Percentiles rank a stretch among this genome's conserved stretches.
These are phyloP conservation scores for Eilema sororculum DNA, from an alignment of 2,888 invertebrate species.

Conservation along the genomic window DNA sequence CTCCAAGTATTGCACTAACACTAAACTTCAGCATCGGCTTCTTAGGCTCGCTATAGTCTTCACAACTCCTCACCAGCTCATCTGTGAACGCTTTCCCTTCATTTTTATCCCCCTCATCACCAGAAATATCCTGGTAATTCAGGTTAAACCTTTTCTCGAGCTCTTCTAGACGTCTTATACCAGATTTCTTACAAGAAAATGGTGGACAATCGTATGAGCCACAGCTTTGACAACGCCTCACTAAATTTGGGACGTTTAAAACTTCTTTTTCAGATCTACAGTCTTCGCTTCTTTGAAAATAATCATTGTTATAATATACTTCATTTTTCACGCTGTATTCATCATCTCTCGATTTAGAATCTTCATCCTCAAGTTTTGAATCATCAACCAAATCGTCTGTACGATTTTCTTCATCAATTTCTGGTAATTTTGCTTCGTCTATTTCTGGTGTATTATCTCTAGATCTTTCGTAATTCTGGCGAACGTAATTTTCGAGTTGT, in stretches of 20 bases:
- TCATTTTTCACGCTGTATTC: conserved; percentile 73
- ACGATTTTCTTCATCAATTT: conserved; percentile 66
- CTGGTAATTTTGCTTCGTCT: conserved; percentile 68
- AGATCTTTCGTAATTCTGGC: conserved; percentile 69
- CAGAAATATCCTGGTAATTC: conserved; percentile 78
- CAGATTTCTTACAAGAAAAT: conserved; percentile 80
- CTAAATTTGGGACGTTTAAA: conserved; percentile 74
- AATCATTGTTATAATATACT: conserved; percentile 70
- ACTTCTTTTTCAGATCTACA: conserved; percentile 72
- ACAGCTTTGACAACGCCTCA: conserved; percentile 84
- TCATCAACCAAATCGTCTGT: conserved; percentile 63
- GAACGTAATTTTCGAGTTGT: conserved; percentile 78
- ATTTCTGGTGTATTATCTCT: conserved; percentile 77
- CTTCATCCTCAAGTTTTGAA: conserved; percentile 68
- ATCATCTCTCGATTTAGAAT: conserved; percentile 67
- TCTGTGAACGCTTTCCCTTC: conserved; percentile 70
- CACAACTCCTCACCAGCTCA: conserved; percentile 77
- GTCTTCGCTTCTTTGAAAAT: conserved; percentile 67
- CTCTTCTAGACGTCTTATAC: conserved; percentile 76
- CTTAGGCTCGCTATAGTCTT: conserved; percentile 77
- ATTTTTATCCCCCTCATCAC: conserved; percentile 69
- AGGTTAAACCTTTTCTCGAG: conserved; percentile 79
- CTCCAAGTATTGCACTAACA: conserved; percentile 95
- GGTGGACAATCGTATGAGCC: conserved; percentile 86
- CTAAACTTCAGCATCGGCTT: conserved; percentile 96